Conservation (phyloP, 2,888 invertebrate genomes). For the Nemoura dubitans region DNA sequence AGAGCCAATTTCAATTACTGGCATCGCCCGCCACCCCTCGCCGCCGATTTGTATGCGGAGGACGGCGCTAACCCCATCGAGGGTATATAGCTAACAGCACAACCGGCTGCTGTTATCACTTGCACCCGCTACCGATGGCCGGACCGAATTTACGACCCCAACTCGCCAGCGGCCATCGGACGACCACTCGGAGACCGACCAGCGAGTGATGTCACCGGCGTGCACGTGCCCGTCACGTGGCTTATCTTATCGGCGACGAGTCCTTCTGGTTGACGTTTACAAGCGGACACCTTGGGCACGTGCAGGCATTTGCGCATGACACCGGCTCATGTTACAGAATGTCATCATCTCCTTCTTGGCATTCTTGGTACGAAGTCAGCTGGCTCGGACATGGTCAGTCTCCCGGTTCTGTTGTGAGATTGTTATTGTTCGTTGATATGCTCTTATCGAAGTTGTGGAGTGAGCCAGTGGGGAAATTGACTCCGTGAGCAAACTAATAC, state of each 20-base stretch:
- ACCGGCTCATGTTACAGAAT: neutral
- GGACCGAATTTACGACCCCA: neutral
- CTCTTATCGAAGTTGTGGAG: neutral
- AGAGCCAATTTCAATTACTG: constrained; percentile 48
- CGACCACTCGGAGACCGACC: neutral
- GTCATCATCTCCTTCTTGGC: neutral
- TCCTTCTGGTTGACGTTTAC: neutral
- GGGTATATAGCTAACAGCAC: neutral
- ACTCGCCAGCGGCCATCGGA: neutral
- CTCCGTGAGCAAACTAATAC: too few relatives aligned
- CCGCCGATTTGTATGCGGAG: constrained; percentile 31
- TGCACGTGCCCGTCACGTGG: neutral
- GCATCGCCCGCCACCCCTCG: constrained; percentile 29
- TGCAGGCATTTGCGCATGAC: neutral
- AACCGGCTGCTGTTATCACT: constrained; percentile 4
- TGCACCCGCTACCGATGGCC: neutral
- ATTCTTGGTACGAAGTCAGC: too few relatives aligned
- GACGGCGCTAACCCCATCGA: neutral
- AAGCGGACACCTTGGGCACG: constrained; percentile 1
- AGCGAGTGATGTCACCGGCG: neutral
- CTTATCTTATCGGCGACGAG: neutral
- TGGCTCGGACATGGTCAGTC: neutral
- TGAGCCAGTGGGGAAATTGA: neutral
- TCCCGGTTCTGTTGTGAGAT: neutral
- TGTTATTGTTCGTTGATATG: neutral